Evolutionary conservation across 2,888 invertebrate species (phyloP).

Genomic region (Lysandra coridon): DNA sequence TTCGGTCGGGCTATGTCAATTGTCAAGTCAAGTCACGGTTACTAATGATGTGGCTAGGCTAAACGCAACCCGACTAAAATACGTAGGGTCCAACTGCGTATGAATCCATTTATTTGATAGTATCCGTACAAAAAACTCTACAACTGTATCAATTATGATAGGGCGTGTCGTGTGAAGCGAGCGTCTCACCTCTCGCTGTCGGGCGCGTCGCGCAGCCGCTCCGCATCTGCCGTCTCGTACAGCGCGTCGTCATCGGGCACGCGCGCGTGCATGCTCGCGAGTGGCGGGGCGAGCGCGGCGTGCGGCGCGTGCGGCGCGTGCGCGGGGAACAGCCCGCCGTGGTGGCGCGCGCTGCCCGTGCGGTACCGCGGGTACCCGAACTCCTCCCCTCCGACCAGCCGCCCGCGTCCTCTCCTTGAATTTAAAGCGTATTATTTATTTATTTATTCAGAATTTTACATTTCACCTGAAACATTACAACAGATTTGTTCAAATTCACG

Average conservation of each 20-base stretch:
- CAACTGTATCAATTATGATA: conserved; percentile 8
- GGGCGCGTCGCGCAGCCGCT: conserved; percentile 87
- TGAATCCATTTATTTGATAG: neutral
- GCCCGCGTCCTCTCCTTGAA: conserved; percentile 80
- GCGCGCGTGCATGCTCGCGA: conserved; percentile 64
- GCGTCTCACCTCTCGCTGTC: conserved; percentile 91
- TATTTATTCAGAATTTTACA: neutral
- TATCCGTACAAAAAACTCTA: neutral
- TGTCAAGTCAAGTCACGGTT: neutral
- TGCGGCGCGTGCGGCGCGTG: conserved; percentile 61
- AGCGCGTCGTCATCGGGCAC: conserved; percentile 89
- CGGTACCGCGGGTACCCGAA: conserved; percentile 87
- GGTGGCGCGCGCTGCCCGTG: conserved; percentile 58
- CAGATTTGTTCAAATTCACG: too few species aligned
- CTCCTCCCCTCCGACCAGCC: conserved; percentile 77
- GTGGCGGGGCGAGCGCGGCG: conserved; percentile 64
- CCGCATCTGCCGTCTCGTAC: conserved; percentile 91
- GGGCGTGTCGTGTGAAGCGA: conserved; percentile 2
- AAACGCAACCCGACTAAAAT: neutral
- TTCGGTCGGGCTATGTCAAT: neutral
- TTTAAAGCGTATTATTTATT: neutral
- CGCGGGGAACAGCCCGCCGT: conserved; percentile 67
- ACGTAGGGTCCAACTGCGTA: neutral
- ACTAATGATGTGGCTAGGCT: neutral
- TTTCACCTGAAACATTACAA: neutral